Conservation (phyloP, 2,797 vertebrate species). For the Emydoidea blandingii region DNA sequence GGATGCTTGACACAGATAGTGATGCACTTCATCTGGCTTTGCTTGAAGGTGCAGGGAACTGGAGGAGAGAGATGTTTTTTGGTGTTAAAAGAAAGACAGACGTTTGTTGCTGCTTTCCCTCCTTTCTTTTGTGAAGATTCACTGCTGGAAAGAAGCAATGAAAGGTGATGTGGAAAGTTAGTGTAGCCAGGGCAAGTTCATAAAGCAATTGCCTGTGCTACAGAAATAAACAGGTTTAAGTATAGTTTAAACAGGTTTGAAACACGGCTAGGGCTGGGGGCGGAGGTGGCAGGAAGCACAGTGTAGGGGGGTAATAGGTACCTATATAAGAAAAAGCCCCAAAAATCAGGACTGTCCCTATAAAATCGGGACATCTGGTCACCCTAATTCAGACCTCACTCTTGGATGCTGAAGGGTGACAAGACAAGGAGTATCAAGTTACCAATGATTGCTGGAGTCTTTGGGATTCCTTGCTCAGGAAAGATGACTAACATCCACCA, state of each 20-base stretch:
- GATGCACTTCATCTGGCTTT: not conserved
- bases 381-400: not conserved
- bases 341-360: too few species aligned
- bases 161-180: not conserved
- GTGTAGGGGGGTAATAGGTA: not conserved
- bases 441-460: accelerated
- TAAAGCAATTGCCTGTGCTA: accelerated
- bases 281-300: not conserved
- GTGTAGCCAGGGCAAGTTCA: not conserved
- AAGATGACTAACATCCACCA: not conserved
- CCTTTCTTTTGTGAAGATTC: not conserved
- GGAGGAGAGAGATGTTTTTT: not conserved
- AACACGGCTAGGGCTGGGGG: accelerated
- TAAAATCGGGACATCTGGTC: too few species aligned
- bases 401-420: not conserved
- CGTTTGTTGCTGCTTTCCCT: not conserved
- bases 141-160: not conserved
- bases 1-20: not conserved
- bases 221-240: not conserved
- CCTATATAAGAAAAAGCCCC: too few species aligned
- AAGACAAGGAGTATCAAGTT: accelerated
- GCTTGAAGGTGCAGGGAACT: not conserved
- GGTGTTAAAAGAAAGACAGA: accelerated
- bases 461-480: not conserved
- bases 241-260: not conserved